A percentile compares a stretch with the other conserved stretches of the same genome.
Evolutionary conservation across 2,888 invertebrate species (phyloP).

Genomic region (Germaria angustata): DNA sequence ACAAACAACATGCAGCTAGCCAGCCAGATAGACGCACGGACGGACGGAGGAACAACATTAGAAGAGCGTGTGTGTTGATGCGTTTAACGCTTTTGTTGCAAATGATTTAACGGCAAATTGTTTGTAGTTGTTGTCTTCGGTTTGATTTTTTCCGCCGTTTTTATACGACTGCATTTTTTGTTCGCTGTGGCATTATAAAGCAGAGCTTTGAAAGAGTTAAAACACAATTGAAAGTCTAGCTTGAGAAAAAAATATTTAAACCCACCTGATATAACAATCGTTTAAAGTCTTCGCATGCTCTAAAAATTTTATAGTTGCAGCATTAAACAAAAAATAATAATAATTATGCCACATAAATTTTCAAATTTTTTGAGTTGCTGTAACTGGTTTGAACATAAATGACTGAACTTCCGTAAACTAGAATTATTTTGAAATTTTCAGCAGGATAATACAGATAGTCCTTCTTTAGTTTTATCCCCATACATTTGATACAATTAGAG

Average conservation of each 20-base stretch:
- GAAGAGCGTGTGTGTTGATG: constrained; percentile 53
- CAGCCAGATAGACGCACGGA: neutral
- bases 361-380: no score
- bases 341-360: no score
- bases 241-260: no score
- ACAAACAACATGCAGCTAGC: neutral
- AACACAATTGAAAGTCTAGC: neutral
- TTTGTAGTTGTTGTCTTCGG: constrained; percentile 36
- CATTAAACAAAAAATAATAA: no score
- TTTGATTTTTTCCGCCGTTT: constrained; percentile 1
- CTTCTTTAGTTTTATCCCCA: no score
- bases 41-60: constrained; percentile 6
- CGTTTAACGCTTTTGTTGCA: constrained; percentile 62
- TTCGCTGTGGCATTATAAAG: constrained; percentile 2
- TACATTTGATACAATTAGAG: no score
- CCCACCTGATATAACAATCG: neutral
- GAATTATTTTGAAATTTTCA: no score
- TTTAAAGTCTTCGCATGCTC: neutral
- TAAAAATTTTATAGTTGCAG: no score
- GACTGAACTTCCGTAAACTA: no score
- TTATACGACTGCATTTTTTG: constrained; percentile 7
- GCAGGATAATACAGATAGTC: no score
- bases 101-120: constrained; percentile 64
- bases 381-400: no score
- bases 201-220: constrained; percentile 9